Base-by-base conservation (phyloP, 2,113 vertebrate genomes). In the Neolamprologus cancellatus region DNA sequence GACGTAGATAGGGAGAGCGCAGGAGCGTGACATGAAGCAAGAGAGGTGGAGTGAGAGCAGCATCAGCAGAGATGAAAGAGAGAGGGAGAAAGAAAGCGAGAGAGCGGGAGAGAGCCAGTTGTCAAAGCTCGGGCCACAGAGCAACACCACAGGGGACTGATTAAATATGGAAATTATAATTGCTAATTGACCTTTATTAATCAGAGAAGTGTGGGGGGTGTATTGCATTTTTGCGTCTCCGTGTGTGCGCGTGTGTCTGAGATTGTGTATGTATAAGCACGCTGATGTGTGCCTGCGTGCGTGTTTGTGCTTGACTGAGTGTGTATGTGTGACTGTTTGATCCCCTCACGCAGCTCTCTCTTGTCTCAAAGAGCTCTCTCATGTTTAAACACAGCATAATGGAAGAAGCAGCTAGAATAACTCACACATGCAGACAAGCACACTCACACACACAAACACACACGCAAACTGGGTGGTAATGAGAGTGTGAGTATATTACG, bases 161-260 rank as follows among this genome's bases (percentile, higher is more conserved):
- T 96, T 97, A 96, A 96, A 96, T 96, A 95, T 96, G 96, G 93
- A 96, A 96, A 96, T 96, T 95, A 91, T 96, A 96, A 96, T 96
- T 95, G 95, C 95, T 96, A 96, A 96, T 96, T 96, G 95, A 96
- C 96, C 96, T 96, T 96, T 96, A 95, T 96, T 96, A 96, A 96
- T 96, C 96, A 96, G 94, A 94, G 93, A 91, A 90, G 90, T 93
- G 87, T 53, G 85, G 79, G 91, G 92, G 88, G 55, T 86, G 88
- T 85, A 69, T 87, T 89, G 84, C 50, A 54, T 87, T 90, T 88
- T 82, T 79, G 78, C 53, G 55, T 76, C 66, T 88, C 46, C 79
- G 34, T 57, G 53, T 86, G 53, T 36, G 78, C 81, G 3, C 7
- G 3, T 69, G 64, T 44, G 66, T 71, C 28, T 41, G 23, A 52